Conservation (phyloP, 1,140 invertebrate genomes). For the Drosophila saltans region DNA sequence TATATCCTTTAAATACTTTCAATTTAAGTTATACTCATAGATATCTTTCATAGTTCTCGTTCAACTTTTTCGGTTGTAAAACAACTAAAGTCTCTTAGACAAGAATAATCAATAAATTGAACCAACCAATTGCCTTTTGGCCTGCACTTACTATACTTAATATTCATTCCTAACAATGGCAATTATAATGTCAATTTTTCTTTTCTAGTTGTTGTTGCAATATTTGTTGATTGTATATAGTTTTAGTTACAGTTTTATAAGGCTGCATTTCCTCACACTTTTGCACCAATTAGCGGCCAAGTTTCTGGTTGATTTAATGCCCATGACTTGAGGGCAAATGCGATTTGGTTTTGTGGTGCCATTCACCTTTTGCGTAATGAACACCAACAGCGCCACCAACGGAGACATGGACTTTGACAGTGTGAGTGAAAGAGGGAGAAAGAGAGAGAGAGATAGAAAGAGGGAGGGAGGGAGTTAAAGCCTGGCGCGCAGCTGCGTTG, state of each 20-base stretch:
- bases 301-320: conserved; percentile 61
- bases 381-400: conserved; percentile 80
- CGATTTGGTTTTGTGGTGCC: conserved; percentile 48
- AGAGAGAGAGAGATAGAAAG: neutral
- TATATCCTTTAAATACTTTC: no score
- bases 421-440: conserved; percentile 3
- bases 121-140: no score
- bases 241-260: neutral
- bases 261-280: conserved; percentile 39
- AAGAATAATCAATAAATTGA: no score
- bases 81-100: no score
- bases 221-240: neutral
- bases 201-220: neutral
- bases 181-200: conserved; percentile 1
- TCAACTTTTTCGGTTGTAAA: no score
- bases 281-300: conserved; percentile 59
- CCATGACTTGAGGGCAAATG: conserved; percentile 50
- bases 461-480: neutral
- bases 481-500: conserved; percentile 76
- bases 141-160: neutral
- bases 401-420: conserved; percentile 56
- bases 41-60: no score
- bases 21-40: no score
- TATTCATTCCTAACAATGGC: neutral
- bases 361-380: conserved; percentile 80